A percentile compares a stretch with the other conserved stretches of the same genome.
Conservation (phyloP, 2,113 vertebrate species). For the Grammomys surdaster region DNA sequence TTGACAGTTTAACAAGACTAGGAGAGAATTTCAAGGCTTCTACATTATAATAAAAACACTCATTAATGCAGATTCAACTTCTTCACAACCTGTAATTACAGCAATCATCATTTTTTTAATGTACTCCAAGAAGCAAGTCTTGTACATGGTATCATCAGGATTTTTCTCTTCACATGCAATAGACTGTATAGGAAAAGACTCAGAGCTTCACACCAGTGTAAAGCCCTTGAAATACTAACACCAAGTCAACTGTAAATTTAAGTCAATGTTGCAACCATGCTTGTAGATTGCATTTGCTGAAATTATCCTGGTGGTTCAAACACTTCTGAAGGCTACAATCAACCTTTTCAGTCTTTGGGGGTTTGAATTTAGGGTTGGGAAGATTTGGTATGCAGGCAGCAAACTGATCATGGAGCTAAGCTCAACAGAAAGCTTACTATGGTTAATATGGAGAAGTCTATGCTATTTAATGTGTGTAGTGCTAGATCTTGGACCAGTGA, state of each 20-base stretch:
- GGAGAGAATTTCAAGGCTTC: background rate
- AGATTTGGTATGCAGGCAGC: background rate
- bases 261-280: background rate
- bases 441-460: background rate
- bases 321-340: background rate
- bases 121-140: background rate
- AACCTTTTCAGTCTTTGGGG: background rate
- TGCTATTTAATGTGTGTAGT: background rate
- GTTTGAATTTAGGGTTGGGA: background rate
- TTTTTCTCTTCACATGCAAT: background rate
- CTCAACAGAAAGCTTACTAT: background rate
- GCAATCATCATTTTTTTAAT: background rate
- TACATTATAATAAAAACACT: slow-evolving; percentile 5
- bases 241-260: background rate
- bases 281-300: background rate
- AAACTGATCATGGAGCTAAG: background rate
- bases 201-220: background rate
- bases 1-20: background rate
- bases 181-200: background rate
- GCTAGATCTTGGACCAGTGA: background rate
- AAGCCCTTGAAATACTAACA: background rate
- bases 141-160: background rate
- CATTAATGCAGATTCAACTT: slow-evolving; percentile 21
- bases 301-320: background rate
- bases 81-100: slow-evolving; percentile 18